Base-by-base conservation (phyloP, 1,140 invertebrate genomes). In the Alviniconcha marisindica region DNA sequence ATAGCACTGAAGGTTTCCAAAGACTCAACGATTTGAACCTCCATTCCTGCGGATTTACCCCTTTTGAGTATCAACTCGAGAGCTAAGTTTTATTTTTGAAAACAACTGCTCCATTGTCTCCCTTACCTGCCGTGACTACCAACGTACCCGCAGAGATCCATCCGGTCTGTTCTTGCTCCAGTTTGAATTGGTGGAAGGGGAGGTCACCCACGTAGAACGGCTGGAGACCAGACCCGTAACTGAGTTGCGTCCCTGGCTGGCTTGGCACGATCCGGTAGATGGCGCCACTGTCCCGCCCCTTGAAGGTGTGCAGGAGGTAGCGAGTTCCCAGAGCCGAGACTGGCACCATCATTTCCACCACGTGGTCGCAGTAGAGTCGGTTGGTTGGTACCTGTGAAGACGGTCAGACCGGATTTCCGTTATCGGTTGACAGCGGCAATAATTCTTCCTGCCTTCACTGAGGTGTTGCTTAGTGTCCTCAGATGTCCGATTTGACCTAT, bases 311-410 rank as follows among this genome's bases (percentile, higher is more conserved):
- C 54, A 80, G 56, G 18, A 80, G 78, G 60, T 80, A 80, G 14
- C 60, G 78, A 1, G 56, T 80, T 28, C 78, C 78, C 56, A 80
- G 40, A 1, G 78, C 56, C 10, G 14, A 24, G n/a, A 66, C 40
- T 7, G 78, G 78, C 15, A 69, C 38, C 54, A 80, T 63, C 78
- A 80, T 80, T 24, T 80, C 78, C 33, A 80, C 56, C 54, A 80
- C 5, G 24, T 69, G 56, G 78, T 69, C 78, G 36, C 56, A 63
- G 77, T 18, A 60, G 7, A 10, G 1, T 2, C 14, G 31, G 15
- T 28, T 24, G 51, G 15, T 0, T 1, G 51, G 77, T 10, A 56
- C 33, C 56, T 79, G 51, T 38, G 2, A 28, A 66, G 7, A 66
- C n/a, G n/a, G n/a, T n/a, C n/a, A n/a, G n/a, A n/a, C n/a, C n/a